Evolutionary conservation across 2,113 vertebrate species (phyloP), one percentile per base, ranked within the genome.

Genomic region (Xiphophorus couchianus): DNA sequence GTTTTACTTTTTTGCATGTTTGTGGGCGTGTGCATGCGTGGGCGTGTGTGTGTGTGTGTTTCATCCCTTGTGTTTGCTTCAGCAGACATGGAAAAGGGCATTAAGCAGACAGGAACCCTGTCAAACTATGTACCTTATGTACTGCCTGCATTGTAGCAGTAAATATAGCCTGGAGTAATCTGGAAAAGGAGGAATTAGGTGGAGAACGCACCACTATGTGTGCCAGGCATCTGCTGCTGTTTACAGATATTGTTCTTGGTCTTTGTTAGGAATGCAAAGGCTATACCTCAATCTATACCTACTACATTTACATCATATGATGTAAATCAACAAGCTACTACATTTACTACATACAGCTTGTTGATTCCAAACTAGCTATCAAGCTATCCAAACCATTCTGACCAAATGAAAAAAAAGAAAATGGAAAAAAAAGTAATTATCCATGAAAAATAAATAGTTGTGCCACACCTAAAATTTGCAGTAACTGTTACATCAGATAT

Each of bases 1-100:
- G 63, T 84, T 86, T 83, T 22, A 78, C 75, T 77, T 81, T 71
- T 70, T 28, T 71, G 66, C 69, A 51, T 75, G 62, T 73, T 67
- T 60, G 61, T 76, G n/a, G 44, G 35, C n/a, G 13, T 76, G 3
- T 74, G 9, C 30, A 2, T 69, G 11, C 25, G 10, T 69, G 9
- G 0, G 44, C 19, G 42, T 17, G 39, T 14, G 48, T 22, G 48
- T 48, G 10, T 72, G 35, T 73, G 54, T 61, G 11, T 77, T 71
- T 44, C 37, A 35, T 29, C 51, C 5, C 44, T 28, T 30, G 67
- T 54, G 73, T 63, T 66, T 48, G 74, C 66, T 78, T 74, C n/a
- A 68, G 81, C 69, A 86, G 65, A 74, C 73, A n/a, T 69, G 78
- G 48, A 80, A 76, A 69, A 76, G 69, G 61, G 37, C 75, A 70